phyloP scores from a whole-genome alignment of 2,113 vertebrate genomes.

The Sinocyclocheilus maitianheensis region DNA sequence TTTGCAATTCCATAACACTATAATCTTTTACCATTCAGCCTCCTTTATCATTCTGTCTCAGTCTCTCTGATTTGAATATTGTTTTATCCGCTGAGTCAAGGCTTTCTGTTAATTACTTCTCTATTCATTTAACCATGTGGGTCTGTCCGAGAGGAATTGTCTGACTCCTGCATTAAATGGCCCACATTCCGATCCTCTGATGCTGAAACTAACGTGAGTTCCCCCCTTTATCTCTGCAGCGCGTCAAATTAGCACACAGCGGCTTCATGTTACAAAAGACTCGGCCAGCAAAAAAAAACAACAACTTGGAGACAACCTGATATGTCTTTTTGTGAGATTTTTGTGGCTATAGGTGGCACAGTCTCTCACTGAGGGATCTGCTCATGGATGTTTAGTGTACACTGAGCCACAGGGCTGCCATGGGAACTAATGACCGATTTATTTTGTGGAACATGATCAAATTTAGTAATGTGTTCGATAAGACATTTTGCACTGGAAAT shows the following conservation, averaged over 20 bases:
- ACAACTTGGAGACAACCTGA: constrained; percentile 20
- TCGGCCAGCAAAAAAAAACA: constrained; percentile 21
- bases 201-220: constrained; percentile 75
- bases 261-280: constrained; percentile 64
- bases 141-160: constrained; percentile 68
- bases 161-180: constrained; percentile 80
- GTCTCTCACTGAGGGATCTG: background rate
- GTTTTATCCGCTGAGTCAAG: constrained; percentile 67
- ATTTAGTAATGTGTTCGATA: constrained; percentile 48
- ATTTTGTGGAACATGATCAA: constrained; percentile 43
- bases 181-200: constrained; percentile 81
- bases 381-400: background rate
- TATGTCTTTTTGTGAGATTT: constrained; percentile 7
- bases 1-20: background rate
- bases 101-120: constrained; percentile 82
- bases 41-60: background rate
- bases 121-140: constrained; percentile 79
- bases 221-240: constrained; percentile 74
- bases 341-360: background rate
- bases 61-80: constrained; percentile 63
- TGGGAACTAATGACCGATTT: constrained; percentile 33
- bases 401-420: constrained; percentile 2
- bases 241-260: constrained; percentile 74
- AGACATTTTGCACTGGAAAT: constrained; percentile 47
- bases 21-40: background rate